Evolutionary conservation across 2,113 vertebrate species (phyloP).

Genomic region (Melozone crissalis): DNA sequence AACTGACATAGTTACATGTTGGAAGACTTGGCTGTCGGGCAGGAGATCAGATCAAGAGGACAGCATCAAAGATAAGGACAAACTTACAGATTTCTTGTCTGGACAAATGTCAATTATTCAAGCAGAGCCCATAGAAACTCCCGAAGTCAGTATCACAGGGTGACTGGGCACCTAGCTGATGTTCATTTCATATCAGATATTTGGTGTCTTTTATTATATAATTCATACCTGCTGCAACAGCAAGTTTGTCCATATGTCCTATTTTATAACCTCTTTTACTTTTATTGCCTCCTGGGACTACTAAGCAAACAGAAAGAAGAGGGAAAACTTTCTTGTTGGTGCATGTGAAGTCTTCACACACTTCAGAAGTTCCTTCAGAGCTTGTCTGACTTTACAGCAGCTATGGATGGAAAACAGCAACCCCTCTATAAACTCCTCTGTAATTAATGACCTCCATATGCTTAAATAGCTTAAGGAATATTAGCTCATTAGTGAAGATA

Average conservation of each 20-base stretch:
- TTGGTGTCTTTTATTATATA: neutral
- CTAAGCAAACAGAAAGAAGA: conserved; percentile 8
- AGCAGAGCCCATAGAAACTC: neutral
- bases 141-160: neutral
- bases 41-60: neutral
- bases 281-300: neutral
- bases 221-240: neutral
- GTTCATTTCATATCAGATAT: neutral
- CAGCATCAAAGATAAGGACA: neutral
- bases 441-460: conserved; percentile 45
- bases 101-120: neutral
- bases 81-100: neutral
- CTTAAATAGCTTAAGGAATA: neutral
- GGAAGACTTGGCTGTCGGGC: neutral
- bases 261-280: conserved; percentile 27
- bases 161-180: neutral
- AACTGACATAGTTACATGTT: neutral
- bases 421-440: neutral
- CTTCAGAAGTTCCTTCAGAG: conserved; percentile 18
- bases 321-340: neutral
- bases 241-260: neutral
- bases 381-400: conserved; percentile 29
- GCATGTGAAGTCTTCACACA: neutral
- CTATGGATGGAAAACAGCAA: conserved; percentile 19
- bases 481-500: neutral